Base-by-base conservation (phyloP, 1,140 invertebrate genomes). In the Solen grandis region DNA sequence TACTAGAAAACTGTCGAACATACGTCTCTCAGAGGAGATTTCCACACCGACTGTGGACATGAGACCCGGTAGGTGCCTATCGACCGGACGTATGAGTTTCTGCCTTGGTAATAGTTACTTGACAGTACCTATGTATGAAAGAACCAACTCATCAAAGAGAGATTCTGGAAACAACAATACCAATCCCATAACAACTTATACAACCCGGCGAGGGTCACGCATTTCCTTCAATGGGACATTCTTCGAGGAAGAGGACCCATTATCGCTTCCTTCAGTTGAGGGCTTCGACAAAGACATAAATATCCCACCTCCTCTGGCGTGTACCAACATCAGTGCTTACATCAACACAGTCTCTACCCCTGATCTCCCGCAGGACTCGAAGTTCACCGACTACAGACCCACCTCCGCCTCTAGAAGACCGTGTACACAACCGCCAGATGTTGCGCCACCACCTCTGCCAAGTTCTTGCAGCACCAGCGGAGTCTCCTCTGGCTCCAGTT, bases 161-260 rank as follows among this genome's bases (percentile, higher is more conserved):
- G 36, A 78, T 38, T 78, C 75, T 29, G 75, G 75, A 3, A 78
- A 78, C 63, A 78, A 78, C 54, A 78, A 78, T 65, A 69, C 75
- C 14, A 57, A 54, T 29, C 27, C 33, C 16, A 55, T 55, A 2
- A 54, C n/a, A 35, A 63, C 62, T 0, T 76, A 19, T 22, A 63
- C 60, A 50, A 76, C 73, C n/a, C 63, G 33, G 54, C 25, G 60
- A 22, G 73, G 59, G 35, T 76, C 73, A 3, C 25, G 29, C 4
- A 59, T 76, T 22, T 76, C 73, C 10, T 63, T 52, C 38, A 76
- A 76, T 35, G 73, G 60, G 0, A 35, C 62, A 25, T 76, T 63
- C 38, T 63, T 76, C 50, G 60, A 63, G 27, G 73, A 76, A 65
- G 55, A n/a, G n/a, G n/a, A n/a, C n/a, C n/a, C n/a, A n/a, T n/a